Percentiles rank a stretch among this genome's conserved stretches.
Conservation (phyloP, 2,113 vertebrate genomes). For the Mesembrinibis cayennensis region DNA sequence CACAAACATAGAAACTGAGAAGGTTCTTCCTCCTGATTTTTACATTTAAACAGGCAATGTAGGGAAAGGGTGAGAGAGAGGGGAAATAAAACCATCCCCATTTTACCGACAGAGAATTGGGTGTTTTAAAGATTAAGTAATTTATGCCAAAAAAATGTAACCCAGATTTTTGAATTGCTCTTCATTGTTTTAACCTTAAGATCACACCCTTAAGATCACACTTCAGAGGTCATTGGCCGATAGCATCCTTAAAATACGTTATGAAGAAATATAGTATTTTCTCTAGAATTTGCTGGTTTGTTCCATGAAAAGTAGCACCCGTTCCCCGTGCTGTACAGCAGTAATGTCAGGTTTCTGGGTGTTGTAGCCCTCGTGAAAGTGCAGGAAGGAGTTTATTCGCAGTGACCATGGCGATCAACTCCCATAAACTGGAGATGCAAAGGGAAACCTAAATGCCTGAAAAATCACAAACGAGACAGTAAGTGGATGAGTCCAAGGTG, state of each 20-base stretch:
- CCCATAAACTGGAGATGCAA: neutral
- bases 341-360: accelerated
- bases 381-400: neutral
- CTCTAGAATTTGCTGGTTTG: neutral
- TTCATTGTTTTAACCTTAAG: neutral
- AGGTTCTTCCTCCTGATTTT: neutral
- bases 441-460: neutral
- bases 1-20: neutral
- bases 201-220: neutral
- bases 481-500: neutral
- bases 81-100: neutral
- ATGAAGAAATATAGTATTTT: neutral
- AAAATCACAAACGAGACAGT: neutral
- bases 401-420: accelerated
- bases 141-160: neutral
- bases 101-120: neutral
- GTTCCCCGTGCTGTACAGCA: neutral
- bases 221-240: neutral
- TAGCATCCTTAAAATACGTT: neutral
- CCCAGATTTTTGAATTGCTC: neutral
- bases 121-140: neutral
- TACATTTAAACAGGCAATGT: neutral
- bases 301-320: neutral
- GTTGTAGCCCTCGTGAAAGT: neutral
- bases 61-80: neutral